Base-by-base conservation (phyloP, 2,888 invertebrate species). In the Diachrysia chrysitis region DNA sequence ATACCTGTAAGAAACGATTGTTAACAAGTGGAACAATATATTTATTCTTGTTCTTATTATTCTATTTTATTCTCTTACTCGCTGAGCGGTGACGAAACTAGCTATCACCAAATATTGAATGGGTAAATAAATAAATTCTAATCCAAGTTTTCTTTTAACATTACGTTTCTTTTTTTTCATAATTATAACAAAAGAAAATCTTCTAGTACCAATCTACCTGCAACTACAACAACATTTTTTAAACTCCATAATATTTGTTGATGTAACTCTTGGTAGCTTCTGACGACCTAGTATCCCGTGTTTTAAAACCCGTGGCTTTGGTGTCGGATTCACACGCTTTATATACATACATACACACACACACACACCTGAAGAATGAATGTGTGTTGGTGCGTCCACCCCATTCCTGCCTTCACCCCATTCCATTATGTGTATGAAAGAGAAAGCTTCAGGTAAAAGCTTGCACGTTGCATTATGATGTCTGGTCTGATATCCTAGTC, bases 271-370 rank as follows among this genome's bases (percentile, higher is more conserved):
- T 57, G 12, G 9, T 21, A 12, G 14, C n/a, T 19, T 14, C 19
- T 57, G 37, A 19, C 1, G n/a, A 4, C 21, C 37, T 57, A 37
- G 37, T 57, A 57, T 21, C 21, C 21, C 19, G 37, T 57, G 57
- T 37, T 57, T 37, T 21, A 6, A 21, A 57, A 37, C 35, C 37
- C 57, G 57, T 57, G 57, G 37, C 57, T 23, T 53, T 21, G 10
- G 19, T 21, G 37, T 3, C 37, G 21, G 21, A 1, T 25, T 53
- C 14, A 14, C 23, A 23, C 21, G 23, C 10, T 32, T 0, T 32
- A 7, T 32, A 32, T 10, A 10, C 25, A 21, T 21, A 1, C 10
- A 21, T 3, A 53, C 48, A 48, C 48, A 51, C 21, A 10, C 19
- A 10, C 2, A 21, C 12, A 48, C 21, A 3, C 12, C 7, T 1